phyloP scores from a whole-genome alignment of 2,113 vertebrate species.

The Smithornis capensis region DNA sequence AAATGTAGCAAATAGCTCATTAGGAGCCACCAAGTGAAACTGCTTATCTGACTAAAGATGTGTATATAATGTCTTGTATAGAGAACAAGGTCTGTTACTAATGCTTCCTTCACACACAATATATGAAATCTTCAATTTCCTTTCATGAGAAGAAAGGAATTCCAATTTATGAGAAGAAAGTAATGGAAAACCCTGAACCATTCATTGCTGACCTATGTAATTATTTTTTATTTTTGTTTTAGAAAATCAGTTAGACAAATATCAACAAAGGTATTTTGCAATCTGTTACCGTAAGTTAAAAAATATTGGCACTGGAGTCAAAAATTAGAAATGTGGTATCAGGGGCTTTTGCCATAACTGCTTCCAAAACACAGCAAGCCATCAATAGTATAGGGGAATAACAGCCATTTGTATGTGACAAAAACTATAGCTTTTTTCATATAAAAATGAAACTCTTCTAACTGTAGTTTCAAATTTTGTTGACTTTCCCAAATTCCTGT shows the following conservation, averaged over 20 bases:
- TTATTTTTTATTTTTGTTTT: background rate
- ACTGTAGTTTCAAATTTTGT: background rate
- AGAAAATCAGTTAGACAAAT: background rate
- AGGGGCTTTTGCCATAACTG: background rate
- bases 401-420: background rate
- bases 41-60: constrained; percentile 42
- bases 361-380: background rate
- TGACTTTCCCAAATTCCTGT: background rate
- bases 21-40: background rate
- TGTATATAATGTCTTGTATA: background rate
- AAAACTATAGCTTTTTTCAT: background rate
- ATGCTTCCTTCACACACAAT: constrained; percentile 15
- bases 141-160: background rate
- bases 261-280: background rate
- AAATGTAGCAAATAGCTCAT: constrained; percentile 11
- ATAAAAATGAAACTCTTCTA: background rate
- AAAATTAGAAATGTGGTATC: background rate
- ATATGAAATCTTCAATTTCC: constrained; percentile 38
- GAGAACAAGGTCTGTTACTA: constrained; percentile 23
- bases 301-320: background rate
- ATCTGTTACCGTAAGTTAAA: background rate
- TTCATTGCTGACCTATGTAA: background rate
- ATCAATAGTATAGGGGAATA: background rate
- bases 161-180: background rate
- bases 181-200: background rate